Base-by-base conservation (phyloP, 1,140 invertebrate genomes). In the Eumeta japonica region DNA sequence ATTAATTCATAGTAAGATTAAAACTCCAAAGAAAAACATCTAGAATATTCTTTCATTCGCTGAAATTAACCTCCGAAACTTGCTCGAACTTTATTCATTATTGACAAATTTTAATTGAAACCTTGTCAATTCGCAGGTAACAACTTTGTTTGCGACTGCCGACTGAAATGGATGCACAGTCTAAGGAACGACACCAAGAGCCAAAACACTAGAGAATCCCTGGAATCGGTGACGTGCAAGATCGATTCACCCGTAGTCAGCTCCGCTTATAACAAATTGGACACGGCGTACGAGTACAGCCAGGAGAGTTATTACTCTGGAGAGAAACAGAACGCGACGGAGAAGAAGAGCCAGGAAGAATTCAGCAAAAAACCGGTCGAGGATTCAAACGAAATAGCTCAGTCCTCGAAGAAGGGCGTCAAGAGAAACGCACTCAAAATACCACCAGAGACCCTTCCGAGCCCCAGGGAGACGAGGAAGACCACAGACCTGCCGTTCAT, bases 131-230 rank as follows among this genome's bases (percentile, higher is more conserved):
- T 78, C 76, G 39, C 81, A 89, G 87, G 83, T 54, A 89, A 89
- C 74, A 82, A 82, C 59, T 85, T 90, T 70, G 78, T 82, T 41
- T 90, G 88, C 67, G 85, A 89, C 76, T 89, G 86, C 60, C 82
- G 85, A 42, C 70, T 89, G 39, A 78, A 82, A 35, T 90, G 87
- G 87, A 83, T 89, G 65, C 84, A 85, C 63, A 74, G 75, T 20
- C 62, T 90, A 38, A 79, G 80, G 43, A 87, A 87, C 60, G 84
- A 87, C 42, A 88, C 87, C 40, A 81, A 81, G 58, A 86, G 84
- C 55, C 64, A 75, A 39, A 80, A 80, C 50, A 79, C 88, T 38
- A 80, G 79, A 43, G 78, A 80, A 39, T 80, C 83, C 16, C 68
- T 89, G 28, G 82, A 86, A 29, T 75, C 81, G 28, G 75, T 87